Base-by-base conservation (phyloP, 2,888 invertebrate genomes). In the Tiliacea aurago region DNA sequence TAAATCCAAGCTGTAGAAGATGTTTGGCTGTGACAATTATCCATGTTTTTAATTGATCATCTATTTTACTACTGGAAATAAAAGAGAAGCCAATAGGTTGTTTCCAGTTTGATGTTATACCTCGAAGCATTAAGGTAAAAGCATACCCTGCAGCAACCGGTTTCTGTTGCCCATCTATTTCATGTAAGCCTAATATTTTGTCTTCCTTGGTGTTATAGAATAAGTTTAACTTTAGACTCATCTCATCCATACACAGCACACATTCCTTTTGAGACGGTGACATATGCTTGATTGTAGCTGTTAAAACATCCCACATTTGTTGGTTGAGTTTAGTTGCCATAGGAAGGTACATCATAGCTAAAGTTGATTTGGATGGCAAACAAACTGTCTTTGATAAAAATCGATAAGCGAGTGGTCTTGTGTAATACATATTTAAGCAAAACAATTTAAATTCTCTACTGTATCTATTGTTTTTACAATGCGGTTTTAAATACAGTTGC, bases 381-480 rank as follows among this genome's bases (percentile, higher is more conserved):
- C 66, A 66, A 28, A 78, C 11, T 11, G 76, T 73, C 43, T 76
- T 79, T 47, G 79, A 72, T 70, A 79, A 70, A 67, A 79, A 73
- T 23, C 58, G 43, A 59, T 79, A 79, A 33, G 76, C 53, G 23
- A 62, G 69, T 64, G 73, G 80, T 33, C 68, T 80, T 65, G 76
- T 65, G 53, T 74, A 77, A 74, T 63, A 80, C 23, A 68, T 70
- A 47, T 73, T 69, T 55, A 80, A 68, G 58, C 76, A 76, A 61
- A 76, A 20, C 72, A 28, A 15, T 70, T 72, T 77, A 28, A 65
- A 41, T 53, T 53, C 53, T 65, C 41, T 53, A 13, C 65, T 65
- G 20, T 53, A 65, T 65, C 18, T 53, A 18, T 51, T 65, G 23
- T 41, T 65, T 53, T 65, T 41, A 28, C 55, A 53, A 7, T 66